Base-by-base conservation (phyloP, 2,888 invertebrate species). In the Temnothorax unifasciatus region DNA sequence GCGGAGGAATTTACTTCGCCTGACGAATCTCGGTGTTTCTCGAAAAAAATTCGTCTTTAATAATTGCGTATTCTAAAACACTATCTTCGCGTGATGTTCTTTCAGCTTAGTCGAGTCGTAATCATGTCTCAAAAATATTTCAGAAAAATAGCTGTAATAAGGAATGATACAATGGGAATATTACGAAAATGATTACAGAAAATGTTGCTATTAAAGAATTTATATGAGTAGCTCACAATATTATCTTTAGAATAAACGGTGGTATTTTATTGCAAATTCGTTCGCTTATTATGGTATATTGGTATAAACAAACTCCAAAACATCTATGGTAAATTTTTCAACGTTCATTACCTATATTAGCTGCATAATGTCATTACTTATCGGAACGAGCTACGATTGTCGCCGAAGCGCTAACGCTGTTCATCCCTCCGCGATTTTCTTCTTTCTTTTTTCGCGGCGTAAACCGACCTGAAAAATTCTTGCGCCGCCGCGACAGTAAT, bases 391-490 rank as follows among this genome's bases (percentile, higher is more conserved):
- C 29, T 77, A 54, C 57, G 41, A 76, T n/a, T 15, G 63, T 57
- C 8, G 29, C 38, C 41, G 44, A 54, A 41, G 52, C 18, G 29
- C 54, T 41, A n/a, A 29, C 13, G 54, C 57, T n/a, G 25, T 29
- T 54, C 54, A 18, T 63, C n/a, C 3, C 44, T 52, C n/a, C 21
- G 13, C 61, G n/a, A 13, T 29, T 52, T 71, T n/a, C 57, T 57
- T 73, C 9, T 25, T 50, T 82, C 13, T 25, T 25, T 34, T 74
- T 54, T 52, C 15, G 11, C 63, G n/a, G 6, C 41, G 13, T 75
- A 75, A 82, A 82, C 41, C n/a, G 63, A 75, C 52, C 63, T 75
- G 64, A 76, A 76, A 75, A 75, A 82, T 63, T 76, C 64, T 64
- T 41, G 44, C 76, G n/a, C 63, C 34, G 44, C 4, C 25, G 38